Evolutionary conservation across 2,888 invertebrate species (phyloP).

Genomic region (Synergus gifuensis): DNA sequence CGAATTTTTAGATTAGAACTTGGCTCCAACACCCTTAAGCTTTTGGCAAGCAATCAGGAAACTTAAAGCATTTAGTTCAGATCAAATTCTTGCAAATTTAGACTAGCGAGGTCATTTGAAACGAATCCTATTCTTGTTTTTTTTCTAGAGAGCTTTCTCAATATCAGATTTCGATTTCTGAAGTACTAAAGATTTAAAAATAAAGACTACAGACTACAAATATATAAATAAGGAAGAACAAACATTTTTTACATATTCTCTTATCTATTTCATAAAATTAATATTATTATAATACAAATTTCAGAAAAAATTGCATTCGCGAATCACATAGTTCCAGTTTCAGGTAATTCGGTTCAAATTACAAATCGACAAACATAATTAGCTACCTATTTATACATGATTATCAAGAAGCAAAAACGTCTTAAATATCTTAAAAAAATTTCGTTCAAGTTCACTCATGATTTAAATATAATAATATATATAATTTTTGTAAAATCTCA

Average conservation of each 20-base stretch:
- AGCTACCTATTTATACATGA: constrained; percentile 19
- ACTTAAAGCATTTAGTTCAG: constrained; percentile 46
- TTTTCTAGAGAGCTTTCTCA: neutral
- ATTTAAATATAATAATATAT: constrained; percentile 34
- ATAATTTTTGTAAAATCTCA: neutral
- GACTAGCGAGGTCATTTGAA: constrained; percentile 31
- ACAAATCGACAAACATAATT: constrained; percentile 41
- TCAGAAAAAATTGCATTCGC: neutral
- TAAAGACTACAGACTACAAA: neutral
- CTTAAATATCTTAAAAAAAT: neutral
- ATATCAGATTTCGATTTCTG: neutral
- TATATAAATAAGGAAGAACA: neutral
- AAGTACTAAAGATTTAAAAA: neutral
- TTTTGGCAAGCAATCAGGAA: constrained; percentile 54
- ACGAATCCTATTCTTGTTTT: neutral
- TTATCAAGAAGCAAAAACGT: neutral
- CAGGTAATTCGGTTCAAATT: constrained; percentile 41
- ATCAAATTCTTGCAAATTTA: constrained; percentile 55
- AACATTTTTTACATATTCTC: neutral
- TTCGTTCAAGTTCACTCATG: constrained; percentile 17
- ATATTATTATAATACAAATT: constrained; percentile 19
- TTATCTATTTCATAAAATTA: constrained; percentile 4
- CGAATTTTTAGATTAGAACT: too few species aligned
- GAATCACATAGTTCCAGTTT: constrained; percentile 34
- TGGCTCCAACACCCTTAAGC: neutral